A percentile compares a stretch with the other conserved stretches of the same genome.
Conservation (phyloP, 2,113 vertebrate genomes). For the Cisticola juncidis region DNA sequence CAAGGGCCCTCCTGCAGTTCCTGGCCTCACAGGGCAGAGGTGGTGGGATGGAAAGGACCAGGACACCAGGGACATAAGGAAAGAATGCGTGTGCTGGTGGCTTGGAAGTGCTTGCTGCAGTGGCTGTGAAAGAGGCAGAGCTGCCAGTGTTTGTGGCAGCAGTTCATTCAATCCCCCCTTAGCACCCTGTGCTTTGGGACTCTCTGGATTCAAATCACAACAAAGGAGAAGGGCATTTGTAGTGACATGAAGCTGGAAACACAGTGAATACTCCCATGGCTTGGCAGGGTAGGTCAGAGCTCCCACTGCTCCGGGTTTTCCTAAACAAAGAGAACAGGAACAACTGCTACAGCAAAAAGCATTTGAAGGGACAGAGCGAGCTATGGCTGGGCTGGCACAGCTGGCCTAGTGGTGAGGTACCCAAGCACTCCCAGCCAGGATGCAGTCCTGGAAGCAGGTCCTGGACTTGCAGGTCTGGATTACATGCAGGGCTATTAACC, state of each 20-base stretch:
- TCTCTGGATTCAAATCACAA: neutral
- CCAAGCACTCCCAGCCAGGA: neutral
- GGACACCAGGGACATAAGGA: neutral
- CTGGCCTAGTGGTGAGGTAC: rapidly evolving
- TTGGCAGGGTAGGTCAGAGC: neutral
- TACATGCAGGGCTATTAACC: neutral
- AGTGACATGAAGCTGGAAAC: neutral
- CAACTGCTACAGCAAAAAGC: neutral
- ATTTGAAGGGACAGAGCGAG: rapidly evolving
- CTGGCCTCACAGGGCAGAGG: neutral
- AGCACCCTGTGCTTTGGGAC: rapidly evolving
- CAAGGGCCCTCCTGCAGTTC: neutral
- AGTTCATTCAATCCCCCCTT: too few species aligned
- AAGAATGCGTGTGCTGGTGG: neutral
- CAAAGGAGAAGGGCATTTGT: neutral
- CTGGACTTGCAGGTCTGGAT: neutral
- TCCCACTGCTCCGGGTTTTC: neutral
- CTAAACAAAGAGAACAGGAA: neutral
- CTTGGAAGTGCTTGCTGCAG: neutral
- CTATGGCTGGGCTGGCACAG: neutral
- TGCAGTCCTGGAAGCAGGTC: neutral
- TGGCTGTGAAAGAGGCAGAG: neutral
- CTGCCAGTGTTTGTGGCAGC: neutral
- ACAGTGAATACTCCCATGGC: neutral
- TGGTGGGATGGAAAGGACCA: neutral